Evolutionary conservation across 37 sponge, comb jelly and placozoan species (phyloP).

Genomic region (Diacarnus erythraeanus): DNA sequence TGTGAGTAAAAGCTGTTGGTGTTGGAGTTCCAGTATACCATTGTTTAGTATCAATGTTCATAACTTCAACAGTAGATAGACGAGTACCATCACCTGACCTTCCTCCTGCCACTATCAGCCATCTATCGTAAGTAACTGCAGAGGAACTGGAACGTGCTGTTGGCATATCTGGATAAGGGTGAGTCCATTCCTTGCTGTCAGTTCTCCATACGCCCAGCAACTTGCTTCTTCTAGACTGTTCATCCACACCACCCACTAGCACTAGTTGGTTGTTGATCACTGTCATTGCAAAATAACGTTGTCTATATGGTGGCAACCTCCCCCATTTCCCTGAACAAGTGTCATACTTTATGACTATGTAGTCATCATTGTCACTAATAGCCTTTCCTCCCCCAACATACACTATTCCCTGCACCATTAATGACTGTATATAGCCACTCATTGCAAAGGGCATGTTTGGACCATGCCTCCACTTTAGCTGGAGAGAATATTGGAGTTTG

Average conservation of each 20-base stretch:
- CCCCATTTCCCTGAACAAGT: not conserved
- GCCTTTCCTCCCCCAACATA: slow-evolving; percentile 6
- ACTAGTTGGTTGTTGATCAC: slow-evolving; percentile 2
- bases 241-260: not conserved
- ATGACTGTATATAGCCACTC: not conserved
- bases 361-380: not conserved
- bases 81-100: not conserved
- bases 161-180: slow-evolving; percentile 25
- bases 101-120: slow-evolving; percentile 18
- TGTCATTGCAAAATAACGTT: not conserved
- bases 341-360: not conserved
- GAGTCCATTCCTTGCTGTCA: not conserved
- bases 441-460: not conserved
- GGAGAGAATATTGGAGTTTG: not conserved
- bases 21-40: not conserved
- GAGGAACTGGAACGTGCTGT: not conserved
- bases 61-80: not conserved
- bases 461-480: not conserved
- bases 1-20: not conserved
- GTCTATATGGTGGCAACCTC: not conserved
- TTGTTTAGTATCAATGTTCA: not conserved
- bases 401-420: not conserved
- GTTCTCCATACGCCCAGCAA: not conserved
- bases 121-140: slow-evolving; percentile 1
- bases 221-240: no score